Conservation (phyloP, 2,113 vertebrate genomes). For the Tyrannus savana region DNA sequence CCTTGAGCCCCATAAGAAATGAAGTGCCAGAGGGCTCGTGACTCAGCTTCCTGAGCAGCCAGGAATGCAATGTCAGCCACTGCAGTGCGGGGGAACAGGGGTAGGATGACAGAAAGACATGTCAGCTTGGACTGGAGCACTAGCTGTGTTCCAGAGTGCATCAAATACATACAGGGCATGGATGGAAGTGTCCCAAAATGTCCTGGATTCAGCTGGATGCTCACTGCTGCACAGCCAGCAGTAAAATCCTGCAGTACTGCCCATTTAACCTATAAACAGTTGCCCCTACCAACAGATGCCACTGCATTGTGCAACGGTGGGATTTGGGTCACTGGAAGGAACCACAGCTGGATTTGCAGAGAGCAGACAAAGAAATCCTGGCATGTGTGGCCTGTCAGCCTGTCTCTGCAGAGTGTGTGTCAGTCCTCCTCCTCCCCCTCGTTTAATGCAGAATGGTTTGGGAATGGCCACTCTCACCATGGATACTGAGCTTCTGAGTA, state of each 20-base stretch:
- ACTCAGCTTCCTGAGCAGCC: neutral
- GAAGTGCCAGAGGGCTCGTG: neutral
- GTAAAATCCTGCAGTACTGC: neutral
- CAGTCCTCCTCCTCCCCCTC: neutral
- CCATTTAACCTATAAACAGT: neutral
- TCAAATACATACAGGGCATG: accelerated
- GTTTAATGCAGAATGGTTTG: neutral
- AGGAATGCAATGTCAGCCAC: neutral
- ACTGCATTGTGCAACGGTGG: neutral
- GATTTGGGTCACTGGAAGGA: slow-evolving; percentile 56
- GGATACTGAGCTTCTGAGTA: neutral
- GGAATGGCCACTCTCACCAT: neutral
- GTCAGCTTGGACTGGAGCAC: neutral
- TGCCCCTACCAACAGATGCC: neutral
- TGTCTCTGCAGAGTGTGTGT: neutral
- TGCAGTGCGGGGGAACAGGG: neutral
- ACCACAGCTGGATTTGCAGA: slow-evolving; percentile 27
- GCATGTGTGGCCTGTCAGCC: neutral
- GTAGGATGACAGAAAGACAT: neutral
- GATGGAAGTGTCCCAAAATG: neutral
- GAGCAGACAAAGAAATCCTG: neutral
- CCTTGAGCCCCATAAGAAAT: neutral
- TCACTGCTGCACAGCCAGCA: neutral
- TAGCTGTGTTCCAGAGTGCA: accelerated
- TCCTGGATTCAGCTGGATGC: neutral